Evolutionary conservation across 2,113 vertebrate genomes (phyloP).

Genomic region (Myrmecophaga tridactyla): DNA sequence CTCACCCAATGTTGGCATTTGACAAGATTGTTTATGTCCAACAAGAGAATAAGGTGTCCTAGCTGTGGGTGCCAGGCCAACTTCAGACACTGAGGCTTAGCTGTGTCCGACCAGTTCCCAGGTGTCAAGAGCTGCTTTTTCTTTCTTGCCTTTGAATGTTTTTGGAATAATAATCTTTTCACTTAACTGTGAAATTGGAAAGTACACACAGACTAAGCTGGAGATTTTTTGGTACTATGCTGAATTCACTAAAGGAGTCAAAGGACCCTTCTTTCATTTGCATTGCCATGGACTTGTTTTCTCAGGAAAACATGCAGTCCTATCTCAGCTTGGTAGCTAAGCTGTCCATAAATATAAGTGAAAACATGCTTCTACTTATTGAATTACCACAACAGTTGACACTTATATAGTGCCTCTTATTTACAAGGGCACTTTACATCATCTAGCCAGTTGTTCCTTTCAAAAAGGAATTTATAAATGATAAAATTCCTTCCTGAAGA

Average conservation of each 20-base stretch:
- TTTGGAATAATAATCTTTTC: neutral
- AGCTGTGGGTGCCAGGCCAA: neutral
- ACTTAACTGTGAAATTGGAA: neutral
- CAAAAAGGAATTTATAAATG: neutral
- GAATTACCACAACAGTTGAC: slow-evolving; percentile 17
- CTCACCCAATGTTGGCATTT: neutral
- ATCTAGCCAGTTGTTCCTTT: neutral
- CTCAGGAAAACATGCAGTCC: neutral
- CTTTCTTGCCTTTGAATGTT: neutral
- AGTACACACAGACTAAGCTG: neutral
- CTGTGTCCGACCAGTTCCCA: neutral
- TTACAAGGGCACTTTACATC: slow-evolving; percentile 36
- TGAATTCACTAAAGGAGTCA: neutral
- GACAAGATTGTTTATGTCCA: neutral
- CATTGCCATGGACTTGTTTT: neutral
- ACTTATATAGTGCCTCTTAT: slow-evolving; percentile 34
- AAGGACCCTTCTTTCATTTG: neutral
- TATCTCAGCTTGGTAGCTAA: neutral
- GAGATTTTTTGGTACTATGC: neutral
- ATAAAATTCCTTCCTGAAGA: neutral
- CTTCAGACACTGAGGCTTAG: neutral
- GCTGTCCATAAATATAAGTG: slow-evolving; percentile 18
- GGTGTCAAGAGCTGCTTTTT: neutral
- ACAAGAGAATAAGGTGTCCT: neutral
- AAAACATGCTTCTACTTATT: slow-evolving; percentile 27